A percentile compares a stretch with the other conserved stretches of the same genome.
Evolutionary conservation across 2,113 vertebrate species (phyloP).

Genomic region (Megaceryle torquata): DNA sequence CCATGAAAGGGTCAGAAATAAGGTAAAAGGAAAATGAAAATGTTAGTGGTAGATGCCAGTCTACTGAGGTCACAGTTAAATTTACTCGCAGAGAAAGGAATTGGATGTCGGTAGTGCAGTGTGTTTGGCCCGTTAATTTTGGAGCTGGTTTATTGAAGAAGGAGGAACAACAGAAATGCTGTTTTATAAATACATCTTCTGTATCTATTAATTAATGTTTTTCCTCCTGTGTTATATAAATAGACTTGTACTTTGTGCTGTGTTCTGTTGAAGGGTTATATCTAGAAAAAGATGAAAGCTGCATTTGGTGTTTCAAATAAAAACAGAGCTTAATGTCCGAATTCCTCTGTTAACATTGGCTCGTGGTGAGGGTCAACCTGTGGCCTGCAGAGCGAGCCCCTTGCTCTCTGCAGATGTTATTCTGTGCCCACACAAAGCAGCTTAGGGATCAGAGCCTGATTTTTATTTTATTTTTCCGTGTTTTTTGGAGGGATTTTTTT

Average conservation of each 20-base stretch:
- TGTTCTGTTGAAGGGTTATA: neutral
- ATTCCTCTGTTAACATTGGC: conserved; percentile 54
- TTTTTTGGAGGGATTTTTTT: neutral
- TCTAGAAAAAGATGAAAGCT: conserved; percentile 41
- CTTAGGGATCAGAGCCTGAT: neutral
- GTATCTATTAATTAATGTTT: conserved; percentile 53
- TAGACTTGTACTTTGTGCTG: neutral
- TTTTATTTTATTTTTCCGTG: neutral
- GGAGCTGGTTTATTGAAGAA: neutral
- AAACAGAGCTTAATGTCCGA: conserved; percentile 29
- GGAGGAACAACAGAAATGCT: conserved; percentile 3
- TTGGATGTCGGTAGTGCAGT: neutral
- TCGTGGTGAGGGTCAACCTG: neutral
- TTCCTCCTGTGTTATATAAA: conserved; percentile 34
- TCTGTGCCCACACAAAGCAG: conserved; percentile 1
- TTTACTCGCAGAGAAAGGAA: conserved; percentile 36
- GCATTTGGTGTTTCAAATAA: conserved; percentile 44
- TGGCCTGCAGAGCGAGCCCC: neutral
- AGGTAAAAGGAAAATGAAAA: conserved; percentile 22
- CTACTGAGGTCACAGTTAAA: conserved; percentile 41
- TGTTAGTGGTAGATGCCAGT: conserved; percentile 31
- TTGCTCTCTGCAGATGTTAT: conserved; percentile 41
- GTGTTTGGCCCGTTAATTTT: conserved; percentile 27
- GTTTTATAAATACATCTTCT: neutral
- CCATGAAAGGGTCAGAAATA: neutral